phyloP scores from a whole-genome alignment of 2,797 vertebrate species.

The Oreochromis mossambicus region DNA sequence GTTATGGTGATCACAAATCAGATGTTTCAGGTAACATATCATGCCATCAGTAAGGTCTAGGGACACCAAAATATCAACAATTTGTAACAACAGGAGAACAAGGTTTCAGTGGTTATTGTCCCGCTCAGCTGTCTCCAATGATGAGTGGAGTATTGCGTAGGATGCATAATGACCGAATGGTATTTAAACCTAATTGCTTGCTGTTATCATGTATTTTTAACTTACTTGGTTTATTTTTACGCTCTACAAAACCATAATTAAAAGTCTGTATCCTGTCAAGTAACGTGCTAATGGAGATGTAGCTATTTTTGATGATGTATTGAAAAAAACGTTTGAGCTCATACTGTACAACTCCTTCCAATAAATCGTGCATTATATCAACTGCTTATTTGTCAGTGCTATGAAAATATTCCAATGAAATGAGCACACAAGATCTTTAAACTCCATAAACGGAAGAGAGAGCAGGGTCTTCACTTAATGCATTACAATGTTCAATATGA shows the following conservation, averaged over 20 bases:
- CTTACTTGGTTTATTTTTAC: background rate
- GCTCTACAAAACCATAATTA: background rate
- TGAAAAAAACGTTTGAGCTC: background rate
- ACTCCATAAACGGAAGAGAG: background rate
- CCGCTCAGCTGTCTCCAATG: background rate
- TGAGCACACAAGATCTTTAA: background rate
- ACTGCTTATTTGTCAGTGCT: background rate
- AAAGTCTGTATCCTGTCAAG: background rate
- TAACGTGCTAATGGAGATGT: background rate
- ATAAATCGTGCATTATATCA: background rate
- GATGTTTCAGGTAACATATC: background rate
- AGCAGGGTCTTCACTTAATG: background rate
- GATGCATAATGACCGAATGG: background rate
- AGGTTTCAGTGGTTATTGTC: accelerated
- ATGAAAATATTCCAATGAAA: background rate
- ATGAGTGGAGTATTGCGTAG: accelerated
- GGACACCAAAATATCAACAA: background rate
- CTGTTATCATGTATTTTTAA: background rate
- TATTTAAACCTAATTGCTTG: background rate
- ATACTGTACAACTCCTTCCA: background rate
- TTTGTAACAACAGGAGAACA: background rate
- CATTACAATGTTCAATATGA: background rate
- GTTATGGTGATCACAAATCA: background rate
- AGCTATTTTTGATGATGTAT: no score
- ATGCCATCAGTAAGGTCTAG: background rate